Evolutionary conservation across 1,140 invertebrate species (phyloP).

Genomic region (Nebria ingens): DNA sequence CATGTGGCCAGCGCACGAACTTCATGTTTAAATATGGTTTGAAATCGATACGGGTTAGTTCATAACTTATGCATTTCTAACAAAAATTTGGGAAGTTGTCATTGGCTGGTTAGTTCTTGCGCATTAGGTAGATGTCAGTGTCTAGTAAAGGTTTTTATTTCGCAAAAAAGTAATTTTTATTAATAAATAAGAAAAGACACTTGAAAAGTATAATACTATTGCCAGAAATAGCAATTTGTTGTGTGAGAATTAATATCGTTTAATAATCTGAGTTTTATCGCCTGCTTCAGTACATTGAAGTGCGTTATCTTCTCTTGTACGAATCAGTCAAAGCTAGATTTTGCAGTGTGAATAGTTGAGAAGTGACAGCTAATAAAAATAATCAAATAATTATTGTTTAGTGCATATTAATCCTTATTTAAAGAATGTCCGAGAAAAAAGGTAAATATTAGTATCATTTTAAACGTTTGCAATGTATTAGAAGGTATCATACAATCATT

Average conservation of each 20-base stretch:
- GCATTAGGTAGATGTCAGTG: not conserved
- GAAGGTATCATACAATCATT: not conserved
- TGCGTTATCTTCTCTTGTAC: not conserved
- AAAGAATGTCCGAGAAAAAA: slow-evolving; percentile 16
- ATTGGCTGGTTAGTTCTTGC: not conserved
- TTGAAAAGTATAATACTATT: too few species aligned
- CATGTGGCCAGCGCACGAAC: too few species aligned
- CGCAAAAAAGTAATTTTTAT: not conserved
- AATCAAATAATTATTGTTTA: slow-evolving; percentile 2
- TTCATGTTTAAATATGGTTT: too few species aligned
- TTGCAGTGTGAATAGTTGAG: slow-evolving; percentile 11
- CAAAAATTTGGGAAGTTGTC: too few species aligned
- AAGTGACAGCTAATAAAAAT: not conserved
- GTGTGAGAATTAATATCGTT: too few species aligned
- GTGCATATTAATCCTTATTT: not conserved
- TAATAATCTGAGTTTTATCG: too few species aligned
- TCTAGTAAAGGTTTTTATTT: not conserved
- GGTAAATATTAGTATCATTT: slow-evolving; percentile 9
- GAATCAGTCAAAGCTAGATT: slow-evolving; percentile 9
- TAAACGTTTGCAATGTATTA: not conserved
- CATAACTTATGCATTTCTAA: too few species aligned
- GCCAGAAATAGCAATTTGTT: too few species aligned
- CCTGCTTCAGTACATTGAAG: not conserved
- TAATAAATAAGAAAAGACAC: too few species aligned
- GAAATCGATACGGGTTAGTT: too few species aligned